Evolutionary conservation across 2,797 vertebrate genomes (phyloP).

Genomic region (Muraenolepis orangiensis): DNA sequence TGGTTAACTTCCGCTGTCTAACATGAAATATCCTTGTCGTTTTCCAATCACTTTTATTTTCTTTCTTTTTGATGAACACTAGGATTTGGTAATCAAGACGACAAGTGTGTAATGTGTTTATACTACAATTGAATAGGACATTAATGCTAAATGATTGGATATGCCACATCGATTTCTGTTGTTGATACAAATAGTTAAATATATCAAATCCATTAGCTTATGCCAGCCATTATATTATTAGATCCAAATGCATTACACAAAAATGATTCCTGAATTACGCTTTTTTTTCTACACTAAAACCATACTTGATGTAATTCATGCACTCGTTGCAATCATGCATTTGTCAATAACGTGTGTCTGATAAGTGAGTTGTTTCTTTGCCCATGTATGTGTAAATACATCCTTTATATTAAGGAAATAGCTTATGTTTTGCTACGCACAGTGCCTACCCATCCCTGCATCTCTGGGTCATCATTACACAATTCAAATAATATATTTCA

Average conservation of each 20-base stretch:
- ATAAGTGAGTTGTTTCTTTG: too few relatives aligned
- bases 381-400: too few relatives aligned
- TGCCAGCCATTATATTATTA: too few relatives aligned
- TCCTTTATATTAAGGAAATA: too few relatives aligned
- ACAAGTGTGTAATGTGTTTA: background rate
- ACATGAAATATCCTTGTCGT: background rate
- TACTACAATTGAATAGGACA: background rate
- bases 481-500: too few relatives aligned
- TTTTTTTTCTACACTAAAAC: too few relatives aligned
- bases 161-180: background rate
- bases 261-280: too few relatives aligned
- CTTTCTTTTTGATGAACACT: background rate
- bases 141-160: background rate
- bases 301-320: too few relatives aligned
- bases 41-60: background rate
- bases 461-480: conserved; percentile 1
- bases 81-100: background rate
- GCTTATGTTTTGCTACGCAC: conserved; percentile 21
- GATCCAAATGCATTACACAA: too few relatives aligned
- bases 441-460: conserved; percentile 47
- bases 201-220: background rate
- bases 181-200: background rate
- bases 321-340: too few relatives aligned
- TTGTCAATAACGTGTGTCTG: too few relatives aligned
- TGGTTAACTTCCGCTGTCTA: background rate